These are phyloP conservation scores for Zosterops hypoxanthus DNA, from an alignment of 2,113 vertebrate genomes.

Conservation along the genomic window DNA sequence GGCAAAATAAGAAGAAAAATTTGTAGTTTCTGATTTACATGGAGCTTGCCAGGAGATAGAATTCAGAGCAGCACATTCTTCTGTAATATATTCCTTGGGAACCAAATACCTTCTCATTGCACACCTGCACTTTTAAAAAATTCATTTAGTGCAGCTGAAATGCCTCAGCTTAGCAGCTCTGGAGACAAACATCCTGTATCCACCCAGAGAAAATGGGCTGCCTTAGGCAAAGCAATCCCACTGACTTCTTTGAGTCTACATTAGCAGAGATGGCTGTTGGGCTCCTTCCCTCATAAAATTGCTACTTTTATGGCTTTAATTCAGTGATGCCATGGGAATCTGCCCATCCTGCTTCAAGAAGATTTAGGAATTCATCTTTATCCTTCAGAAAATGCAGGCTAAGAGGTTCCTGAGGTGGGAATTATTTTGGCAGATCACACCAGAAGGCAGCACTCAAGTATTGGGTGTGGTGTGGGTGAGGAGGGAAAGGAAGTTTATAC, in stretches of 20 bases:
- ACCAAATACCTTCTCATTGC: neutral
- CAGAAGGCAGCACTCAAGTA: neutral
- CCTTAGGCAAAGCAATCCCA: neutral
- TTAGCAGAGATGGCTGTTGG: neutral
- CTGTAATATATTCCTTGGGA: neutral
- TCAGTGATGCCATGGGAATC: neutral
- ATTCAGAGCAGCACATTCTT: neutral
- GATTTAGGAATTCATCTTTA: neutral
- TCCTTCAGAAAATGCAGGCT: neutral
- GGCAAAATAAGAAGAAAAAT: neutral
- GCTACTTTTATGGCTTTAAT: neutral
- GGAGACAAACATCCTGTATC: neutral
- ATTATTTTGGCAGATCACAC: neutral
- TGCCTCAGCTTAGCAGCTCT: neutral
- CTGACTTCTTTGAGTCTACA: neutral
- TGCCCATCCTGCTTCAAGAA: neutral
- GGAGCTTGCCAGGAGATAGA: neutral
- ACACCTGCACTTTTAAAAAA: conserved; percentile 8
- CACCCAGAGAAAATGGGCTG: neutral
- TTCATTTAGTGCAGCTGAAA: neutral
- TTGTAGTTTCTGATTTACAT: neutral
- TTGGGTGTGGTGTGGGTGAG: neutral
- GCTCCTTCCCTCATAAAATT: neutral
- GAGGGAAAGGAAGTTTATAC: neutral
- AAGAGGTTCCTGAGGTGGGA: neutral